Percentiles rank a stretch among this genome's conserved stretches.
phyloP scores from a whole-genome alignment of 2,888 invertebrate species.

The Nephrocerus scutellatus region DNA sequence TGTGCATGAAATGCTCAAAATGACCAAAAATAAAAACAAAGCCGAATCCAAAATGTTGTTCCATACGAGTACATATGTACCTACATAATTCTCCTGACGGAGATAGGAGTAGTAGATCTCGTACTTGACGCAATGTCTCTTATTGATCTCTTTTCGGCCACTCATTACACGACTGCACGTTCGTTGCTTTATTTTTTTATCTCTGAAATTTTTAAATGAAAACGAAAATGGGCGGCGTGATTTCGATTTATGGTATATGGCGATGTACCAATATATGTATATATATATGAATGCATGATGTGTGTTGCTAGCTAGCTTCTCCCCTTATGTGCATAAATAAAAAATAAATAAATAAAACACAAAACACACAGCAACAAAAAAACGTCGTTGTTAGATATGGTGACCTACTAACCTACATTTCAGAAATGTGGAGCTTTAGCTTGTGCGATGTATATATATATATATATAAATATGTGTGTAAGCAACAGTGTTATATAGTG shows the following conservation, averaged over 20 bases:
- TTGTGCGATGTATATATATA: slow-evolving; percentile 9
- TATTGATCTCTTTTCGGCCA: slow-evolving; percentile 1
- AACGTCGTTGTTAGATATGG: slow-evolving; percentile 41
- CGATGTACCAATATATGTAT: no score
- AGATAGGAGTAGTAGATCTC: neutral
- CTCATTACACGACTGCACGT: no score
- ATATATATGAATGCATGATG: no score
- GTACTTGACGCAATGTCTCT: neutral
- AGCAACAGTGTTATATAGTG: neutral
- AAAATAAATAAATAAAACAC: no score
- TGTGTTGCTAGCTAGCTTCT: no score
- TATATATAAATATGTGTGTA: neutral
- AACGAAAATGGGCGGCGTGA: no score
- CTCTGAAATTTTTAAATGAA: no score
- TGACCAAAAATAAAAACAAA: neutral
- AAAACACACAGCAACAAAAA: no score
- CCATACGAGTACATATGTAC: neutral
- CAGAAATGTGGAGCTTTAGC: slow-evolving; percentile 45
- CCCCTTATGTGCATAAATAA: no score
- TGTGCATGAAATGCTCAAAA: slow-evolving; percentile 10
- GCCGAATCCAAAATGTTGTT: neutral
- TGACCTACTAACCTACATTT: slow-evolving; percentile 79
- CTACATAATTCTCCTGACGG: slow-evolving; percentile 6
- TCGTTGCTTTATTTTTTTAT: no score
- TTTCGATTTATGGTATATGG: no score